Evolutionary conservation across 2,797 vertebrate genomes (phyloP), one percentile per base, ranked within the genome.

Genomic region (Pogoniulus pusillus): DNA sequence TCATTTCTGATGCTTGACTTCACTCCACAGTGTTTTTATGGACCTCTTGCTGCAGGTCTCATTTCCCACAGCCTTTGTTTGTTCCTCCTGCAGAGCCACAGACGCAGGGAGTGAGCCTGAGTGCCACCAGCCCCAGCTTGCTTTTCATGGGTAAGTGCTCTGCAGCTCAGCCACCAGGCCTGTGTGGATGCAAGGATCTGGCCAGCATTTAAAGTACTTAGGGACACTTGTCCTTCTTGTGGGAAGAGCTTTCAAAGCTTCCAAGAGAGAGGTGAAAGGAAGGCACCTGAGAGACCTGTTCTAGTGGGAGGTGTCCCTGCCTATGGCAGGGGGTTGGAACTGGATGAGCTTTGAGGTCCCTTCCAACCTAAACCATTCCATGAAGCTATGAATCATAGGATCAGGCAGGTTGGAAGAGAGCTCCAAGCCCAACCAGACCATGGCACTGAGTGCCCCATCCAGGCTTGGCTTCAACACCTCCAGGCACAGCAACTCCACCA

Each of bases 1-100:
- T 86, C 55, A 68, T 82, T 92, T 91, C 83, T 91, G 84, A 93
- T 53, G 84, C 85, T 82, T 91, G 83, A 75, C 73, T 93, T 93
- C 90, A 92, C 83, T 80, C 41, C 47, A 34, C 8, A 2, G 20
- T 51, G 43, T 37, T 90, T 91, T 69, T 66, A 77, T 32, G 82
- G 69, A 55, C 9, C 34, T 94, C 93, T 68, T 76, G 57, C 73
- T 22, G 26, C 14, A 66, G n/a, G 1, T 2, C 9, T 74, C 2
- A 1, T 53, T 94, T 88, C 39, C 78, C 41, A 65, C 47, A 85
- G 62, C 9, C 47, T 71, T 78, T 81, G 7, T 53, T 43, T 34
- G 34, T 22, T 16, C 12, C 22, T 10, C 8, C 20, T 29, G 60
- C 55, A 70, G 5, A 57, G 39, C 51, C 94, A 76, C 53, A 45